These are phyloP conservation scores for Drosophila busckii DNA, from an alignment of 1,140 invertebrate genomes.

Conservation along the genomic window DNA sequence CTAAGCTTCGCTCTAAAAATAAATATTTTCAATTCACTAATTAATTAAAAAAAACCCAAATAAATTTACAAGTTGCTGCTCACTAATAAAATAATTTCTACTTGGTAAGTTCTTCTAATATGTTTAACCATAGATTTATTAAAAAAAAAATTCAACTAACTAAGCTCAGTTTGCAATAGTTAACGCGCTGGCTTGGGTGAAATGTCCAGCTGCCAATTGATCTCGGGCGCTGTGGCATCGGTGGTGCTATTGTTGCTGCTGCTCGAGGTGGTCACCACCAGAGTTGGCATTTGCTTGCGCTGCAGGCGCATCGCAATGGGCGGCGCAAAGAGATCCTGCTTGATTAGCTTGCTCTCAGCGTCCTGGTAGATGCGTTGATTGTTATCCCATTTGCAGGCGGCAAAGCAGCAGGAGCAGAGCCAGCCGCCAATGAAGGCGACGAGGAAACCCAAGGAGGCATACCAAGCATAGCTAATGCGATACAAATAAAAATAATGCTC, in stretches of 20 bases:
- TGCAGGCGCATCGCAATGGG: conserved; percentile 80
- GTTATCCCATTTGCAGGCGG: conserved; percentile 46
- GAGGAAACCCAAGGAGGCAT: conserved; percentile 85
- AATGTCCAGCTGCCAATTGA: not conserved
- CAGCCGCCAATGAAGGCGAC: conserved; percentile 84
- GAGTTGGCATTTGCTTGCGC: conserved; percentile 57
- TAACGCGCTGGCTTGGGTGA: too few species aligned
- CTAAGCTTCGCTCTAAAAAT: too few species aligned
- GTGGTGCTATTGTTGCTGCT: conserved; percentile 1
- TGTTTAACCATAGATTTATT: too few species aligned
- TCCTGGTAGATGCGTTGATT: conserved; percentile 62
- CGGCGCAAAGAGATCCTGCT: conserved; percentile 85
- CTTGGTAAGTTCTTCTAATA: too few species aligned
- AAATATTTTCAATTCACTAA: too few species aligned
- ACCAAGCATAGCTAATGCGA: conserved; percentile 92
- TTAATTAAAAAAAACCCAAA: too few species aligned
- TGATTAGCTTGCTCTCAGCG: conserved; percentile 45
- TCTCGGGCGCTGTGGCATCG: not conserved
- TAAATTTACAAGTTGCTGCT: too few species aligned
- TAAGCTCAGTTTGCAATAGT: too few species aligned
- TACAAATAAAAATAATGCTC: conserved; percentile 68
- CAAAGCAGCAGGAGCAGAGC: conserved; percentile 80
- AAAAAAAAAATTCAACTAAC: too few species aligned
- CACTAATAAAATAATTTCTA: too few species aligned
- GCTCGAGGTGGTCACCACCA: conserved; percentile 60